Base-by-base conservation (phyloP, 2,888 invertebrate genomes). In the Drymonia ruficornis region DNA sequence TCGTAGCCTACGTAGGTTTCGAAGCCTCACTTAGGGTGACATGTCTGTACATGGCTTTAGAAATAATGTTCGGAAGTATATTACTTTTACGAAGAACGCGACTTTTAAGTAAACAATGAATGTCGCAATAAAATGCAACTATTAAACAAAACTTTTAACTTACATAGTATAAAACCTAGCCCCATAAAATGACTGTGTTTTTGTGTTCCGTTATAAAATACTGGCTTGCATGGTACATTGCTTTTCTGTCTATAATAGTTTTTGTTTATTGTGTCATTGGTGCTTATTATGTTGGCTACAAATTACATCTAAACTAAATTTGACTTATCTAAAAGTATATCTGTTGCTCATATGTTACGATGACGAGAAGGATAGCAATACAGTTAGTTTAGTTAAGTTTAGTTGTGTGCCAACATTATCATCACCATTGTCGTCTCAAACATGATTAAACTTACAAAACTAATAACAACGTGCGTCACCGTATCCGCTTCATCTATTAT, bases 61-160 rank as follows among this genome's bases (percentile, higher is more conserved):
- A 36, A 31, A 3, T 31, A 31, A 31, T 11, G 11, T 9, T 31
- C n/a, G 36, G 11, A 13, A 1, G n/a, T 36, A 36, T 36, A 36
- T 36, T 36, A n/a, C n/a, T 36, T 36, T 36, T 16, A 62, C 53
- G 40, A 56, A 65, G 64, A 55, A 70, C 61, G 43, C 49, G 47
- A 19, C 54, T 59, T 58, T 34, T 58, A 55, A 54, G 58, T 59
- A 56, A 61, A 61, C 59, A 60, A 59, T 67, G 55, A 45, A 56
- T 49, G 49, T 59, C 44, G 45, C 42, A 51, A 29, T 60, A 50
- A 57, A 59, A 61, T 57, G 50, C 29, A 56, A 57, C 19, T 46
- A 45, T 49, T 45, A 34, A 36, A 13, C 31, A 44, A 49, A 66
- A 63, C 44, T 57, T 57, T 57, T 18, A 42, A 46, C 60, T 60